phyloP scores from a whole-genome alignment of 2,888 invertebrate species.

The Eupithecia abbreviata region DNA sequence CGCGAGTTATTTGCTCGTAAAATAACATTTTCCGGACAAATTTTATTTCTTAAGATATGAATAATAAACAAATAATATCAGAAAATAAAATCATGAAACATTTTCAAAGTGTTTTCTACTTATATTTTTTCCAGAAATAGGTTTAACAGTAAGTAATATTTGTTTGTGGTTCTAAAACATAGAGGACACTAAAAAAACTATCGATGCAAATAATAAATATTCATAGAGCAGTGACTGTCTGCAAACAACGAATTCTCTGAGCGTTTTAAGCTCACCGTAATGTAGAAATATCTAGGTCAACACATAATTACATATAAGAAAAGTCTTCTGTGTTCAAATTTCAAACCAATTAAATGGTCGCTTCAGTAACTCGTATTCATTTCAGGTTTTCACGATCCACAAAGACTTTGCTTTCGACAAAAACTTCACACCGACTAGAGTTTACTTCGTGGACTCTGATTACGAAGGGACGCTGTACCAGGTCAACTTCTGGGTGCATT shows the following conservation, averaged over 20 bases:
- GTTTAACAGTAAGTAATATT: neutral
- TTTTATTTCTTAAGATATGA: neutral
- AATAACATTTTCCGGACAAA: neutral
- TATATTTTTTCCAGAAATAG: neutral
- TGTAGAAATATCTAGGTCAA: neutral
- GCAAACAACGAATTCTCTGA: neutral
- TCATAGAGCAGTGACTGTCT: too few species aligned
- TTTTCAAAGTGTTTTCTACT: neutral
- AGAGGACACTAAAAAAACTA: neutral
- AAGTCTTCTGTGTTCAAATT: neutral
- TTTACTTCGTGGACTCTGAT: slow-evolving; percentile 82
- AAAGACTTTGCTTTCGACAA: slow-evolving; percentile 67
- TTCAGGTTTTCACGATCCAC: slow-evolving; percentile 76
- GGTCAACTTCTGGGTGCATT: slow-evolving; percentile 92
- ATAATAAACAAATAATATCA: neutral
- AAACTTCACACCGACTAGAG: slow-evolving; percentile 64
- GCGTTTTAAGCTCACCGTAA: neutral
- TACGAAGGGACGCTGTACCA: slow-evolving; percentile 85
- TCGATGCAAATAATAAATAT: neutral
- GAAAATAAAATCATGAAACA: neutral
- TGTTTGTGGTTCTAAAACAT: neutral
- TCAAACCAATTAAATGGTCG: neutral
- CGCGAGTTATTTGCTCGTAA: neutral
- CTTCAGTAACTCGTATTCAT: neutral
- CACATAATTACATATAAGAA: neutral